Conservation (phyloP, 2,797 vertebrate species). For the Xenentodon cancila region DNA sequence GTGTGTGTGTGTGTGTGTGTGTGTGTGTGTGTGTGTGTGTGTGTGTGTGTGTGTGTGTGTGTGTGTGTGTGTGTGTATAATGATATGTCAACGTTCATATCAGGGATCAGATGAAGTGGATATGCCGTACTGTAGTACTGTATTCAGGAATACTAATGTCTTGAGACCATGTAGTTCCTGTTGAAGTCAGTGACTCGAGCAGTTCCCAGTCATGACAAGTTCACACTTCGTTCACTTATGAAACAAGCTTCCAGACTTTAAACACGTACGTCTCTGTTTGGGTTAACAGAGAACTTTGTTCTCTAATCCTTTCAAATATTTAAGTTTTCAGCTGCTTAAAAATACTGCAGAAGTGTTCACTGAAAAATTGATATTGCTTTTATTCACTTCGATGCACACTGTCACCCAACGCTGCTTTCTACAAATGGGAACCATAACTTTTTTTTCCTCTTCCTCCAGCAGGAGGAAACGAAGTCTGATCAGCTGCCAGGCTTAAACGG, state of each 20-base stretch:
- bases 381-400: constrained; percentile 66
- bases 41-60: too few relatives aligned
- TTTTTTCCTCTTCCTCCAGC: constrained; percentile 16
- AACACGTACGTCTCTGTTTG: constrained; percentile 8
- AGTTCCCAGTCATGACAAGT: not conserved
- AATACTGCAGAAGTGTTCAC: constrained; percentile 45
- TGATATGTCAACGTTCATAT: too few relatives aligned
- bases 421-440: constrained; percentile 61
- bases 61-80: too few relatives aligned
- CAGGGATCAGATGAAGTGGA: too few relatives aligned
- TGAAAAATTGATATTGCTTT: constrained; percentile 72
- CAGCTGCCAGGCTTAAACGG: constrained; percentile 52
- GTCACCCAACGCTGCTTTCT: constrained; percentile 60
- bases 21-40: too few relatives aligned
- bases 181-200: not conserved
- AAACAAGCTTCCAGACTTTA: constrained; percentile 8
- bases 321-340: constrained; percentile 52
- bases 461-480: constrained; percentile 49
- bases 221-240: constrained; percentile 3
- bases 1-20: too few relatives aligned
- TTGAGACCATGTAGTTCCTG: not conserved
- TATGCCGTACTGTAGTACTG: not conserved
- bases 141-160: too few relatives aligned
- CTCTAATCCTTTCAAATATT: constrained; percentile 67
- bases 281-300: constrained; percentile 38